A percentile compares a stretch with the other conserved stretches of the same genome.
Conservation (phyloP, 2,113 vertebrate species). For the Macrotis lagotis region DNA sequence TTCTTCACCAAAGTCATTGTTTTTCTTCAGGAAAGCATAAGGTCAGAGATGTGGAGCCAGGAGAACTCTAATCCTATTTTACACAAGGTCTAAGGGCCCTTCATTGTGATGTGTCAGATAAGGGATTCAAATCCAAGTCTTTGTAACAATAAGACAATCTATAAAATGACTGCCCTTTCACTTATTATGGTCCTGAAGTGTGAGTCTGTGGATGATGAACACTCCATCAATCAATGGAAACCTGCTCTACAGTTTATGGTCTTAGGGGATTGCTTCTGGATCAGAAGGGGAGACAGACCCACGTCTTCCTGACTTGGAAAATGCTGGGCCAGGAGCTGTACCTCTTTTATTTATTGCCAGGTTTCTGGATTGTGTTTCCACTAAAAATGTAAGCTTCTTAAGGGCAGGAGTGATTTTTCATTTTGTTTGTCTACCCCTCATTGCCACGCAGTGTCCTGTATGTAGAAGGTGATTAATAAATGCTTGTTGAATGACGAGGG, state of each 20-base stretch:
- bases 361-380: not conserved
- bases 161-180: not conserved
- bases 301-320: not conserved
- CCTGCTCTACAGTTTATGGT: not conserved
- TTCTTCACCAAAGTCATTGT: not conserved
- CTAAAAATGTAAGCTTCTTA: not conserved
- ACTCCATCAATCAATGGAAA: not conserved
- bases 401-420: not conserved
- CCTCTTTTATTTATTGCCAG: not conserved
- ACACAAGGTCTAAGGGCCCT: not conserved
- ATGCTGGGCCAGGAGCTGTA: not conserved
- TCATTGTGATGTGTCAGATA: not conserved
- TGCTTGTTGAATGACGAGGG: not conserved
- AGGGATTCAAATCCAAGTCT: not conserved
- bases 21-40: not conserved
- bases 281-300: not conserved
- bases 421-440: not conserved
- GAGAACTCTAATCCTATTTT: not conserved
- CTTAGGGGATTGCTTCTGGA: not conserved
- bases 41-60: not conserved
- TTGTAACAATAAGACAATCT: not conserved
- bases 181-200: not conserved
- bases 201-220: not conserved
- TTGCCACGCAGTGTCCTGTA: not conserved
- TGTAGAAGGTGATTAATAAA: not conserved